phyloP scores from a whole-genome alignment of 2,113 vertebrate species.

The Zosterops borbonicus region DNA sequence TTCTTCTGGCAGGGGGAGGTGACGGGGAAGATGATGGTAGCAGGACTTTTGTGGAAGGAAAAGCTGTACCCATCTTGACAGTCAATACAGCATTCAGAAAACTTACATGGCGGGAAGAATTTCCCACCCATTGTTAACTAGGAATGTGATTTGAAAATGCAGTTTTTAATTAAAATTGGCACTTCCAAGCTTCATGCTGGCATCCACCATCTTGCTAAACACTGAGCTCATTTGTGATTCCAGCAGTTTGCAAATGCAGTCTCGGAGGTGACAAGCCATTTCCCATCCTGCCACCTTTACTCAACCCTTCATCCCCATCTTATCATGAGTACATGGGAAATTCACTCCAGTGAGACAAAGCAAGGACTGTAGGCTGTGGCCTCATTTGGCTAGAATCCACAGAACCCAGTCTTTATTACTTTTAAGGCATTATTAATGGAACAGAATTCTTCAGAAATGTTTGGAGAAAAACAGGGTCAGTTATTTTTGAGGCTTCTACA shows the following conservation, averaged over 20 bases:
- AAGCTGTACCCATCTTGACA: slow-evolving; percentile 31
- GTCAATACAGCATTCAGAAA: slow-evolving; percentile 56
- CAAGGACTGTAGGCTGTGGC: slow-evolving; percentile 1
- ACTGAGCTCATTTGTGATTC: slow-evolving; percentile 61
- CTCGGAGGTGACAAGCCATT: slow-evolving; percentile 28
- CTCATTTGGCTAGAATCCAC: slow-evolving; percentile 17
- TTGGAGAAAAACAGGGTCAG: slow-evolving; percentile 5
- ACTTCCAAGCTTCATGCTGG: slow-evolving; percentile 55
- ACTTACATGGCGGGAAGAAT: slow-evolving; percentile 40
- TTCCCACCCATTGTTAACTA: slow-evolving; percentile 58
- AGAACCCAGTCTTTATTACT: slow-evolving; percentile 10
- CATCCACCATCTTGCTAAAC: slow-evolving; percentile 61
- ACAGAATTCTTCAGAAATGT: slow-evolving; percentile 34
- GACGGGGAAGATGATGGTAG: not conserved
- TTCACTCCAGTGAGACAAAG: slow-evolving; percentile 26
- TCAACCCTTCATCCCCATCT: not conserved
- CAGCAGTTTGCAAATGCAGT: slow-evolving; percentile 8
- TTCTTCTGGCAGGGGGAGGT: slow-evolving; percentile 32
- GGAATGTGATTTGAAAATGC: slow-evolving; percentile 45
- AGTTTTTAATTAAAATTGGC: slow-evolving; percentile 68
- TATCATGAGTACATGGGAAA: not conserved
- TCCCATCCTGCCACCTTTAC: not conserved
- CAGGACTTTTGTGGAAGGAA: slow-evolving; percentile 21
- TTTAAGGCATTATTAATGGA: slow-evolving; percentile 15
- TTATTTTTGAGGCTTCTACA: not conserved